Evolutionary conservation across 2,797 vertebrate species (phyloP), one percentile per base, ranked within the genome.

Genomic region (Arnoldichthys spilopterus): DNA sequence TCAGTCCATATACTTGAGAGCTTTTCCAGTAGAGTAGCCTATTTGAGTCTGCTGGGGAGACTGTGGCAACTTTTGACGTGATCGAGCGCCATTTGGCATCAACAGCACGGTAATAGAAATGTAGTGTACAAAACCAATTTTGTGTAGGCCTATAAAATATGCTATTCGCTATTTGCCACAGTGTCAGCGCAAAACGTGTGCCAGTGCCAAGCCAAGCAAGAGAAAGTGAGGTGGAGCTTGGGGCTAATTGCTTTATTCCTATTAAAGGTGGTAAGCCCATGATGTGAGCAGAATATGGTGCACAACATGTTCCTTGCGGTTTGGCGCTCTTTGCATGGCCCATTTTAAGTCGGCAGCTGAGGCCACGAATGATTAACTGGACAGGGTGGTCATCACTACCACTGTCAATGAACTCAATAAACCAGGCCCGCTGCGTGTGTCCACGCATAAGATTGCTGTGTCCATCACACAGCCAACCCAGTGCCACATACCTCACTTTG

Each of bases 1-100:
- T 86, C 73, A 74, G 77, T 18, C 63, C 28, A 40, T 67, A 37
- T 47, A 59, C 70, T 40, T 67, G 59, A 71, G 43, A 53, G 43
- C 28, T 20, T 69, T 74, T 51, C 53, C 59, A 54, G 30, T 66
- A 66, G 70, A 78, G 28, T 56, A 63, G 63, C 20, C 47, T 70
- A 47, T 58, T 78, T 47, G 63, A 66, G 61, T 56, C 26, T 67
- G 61, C 34, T 62, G 67, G 24, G 51, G 40, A 40, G 28, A 59
- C 16, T 16, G 32, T 59, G 51, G 59, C 37, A 59, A 59, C 47
- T 71, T 54, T 72, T 30, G 28, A 54, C 32, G 49, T 3, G 32
- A 13, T 12, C 32, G 32, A 72, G 51, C 28, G 30, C 47, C 62
- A 66, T 59, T 73, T 59, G 15, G 61, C 63, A 0, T 70, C 22